Conservation (phyloP, 2,888 invertebrate genomes). For the Eupithecia pulchellata region DNA sequence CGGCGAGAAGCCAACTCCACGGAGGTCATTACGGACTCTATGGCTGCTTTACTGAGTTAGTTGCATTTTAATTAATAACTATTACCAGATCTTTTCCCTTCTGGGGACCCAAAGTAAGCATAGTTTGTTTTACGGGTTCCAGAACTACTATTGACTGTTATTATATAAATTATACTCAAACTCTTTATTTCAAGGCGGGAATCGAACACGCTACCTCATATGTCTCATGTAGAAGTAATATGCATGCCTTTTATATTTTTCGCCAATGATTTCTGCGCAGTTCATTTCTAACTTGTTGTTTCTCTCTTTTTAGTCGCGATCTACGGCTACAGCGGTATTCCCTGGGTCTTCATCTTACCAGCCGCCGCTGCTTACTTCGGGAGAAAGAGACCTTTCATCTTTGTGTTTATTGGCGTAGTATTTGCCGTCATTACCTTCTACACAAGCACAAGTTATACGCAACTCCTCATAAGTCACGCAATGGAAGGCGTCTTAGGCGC, state of each 20-base stretch:
- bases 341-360: conserved; percentile 40
- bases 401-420: conserved; percentile 21
- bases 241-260: neutral
- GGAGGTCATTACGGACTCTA: conserved; percentile 38
- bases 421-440: conserved; percentile 38
- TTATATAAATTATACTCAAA: neutral
- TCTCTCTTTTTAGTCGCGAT: conserved; percentile 5
- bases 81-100: neutral
- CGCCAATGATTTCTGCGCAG: neutral
- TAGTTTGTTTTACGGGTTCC: neutral
- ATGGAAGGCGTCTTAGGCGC: conserved; percentile 31
- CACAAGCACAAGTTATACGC: conserved; percentile 32
- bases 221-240: neutral
- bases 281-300: neutral
- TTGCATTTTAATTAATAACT: neutral
- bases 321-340: conserved; percentile 37
- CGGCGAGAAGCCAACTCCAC: conserved; percentile 48
- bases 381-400: conserved; percentile 36
- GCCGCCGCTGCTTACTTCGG: conserved; percentile 37
- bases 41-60: conserved; percentile 34
- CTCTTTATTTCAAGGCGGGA: neutral
- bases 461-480: conserved; percentile 42
- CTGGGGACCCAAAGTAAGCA: neutral
- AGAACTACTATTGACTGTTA: neutral
- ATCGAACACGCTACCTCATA: neutral